phyloP scores from a whole-genome alignment of 2,797 vertebrate species.

The Oreochromis grahami region DNA sequence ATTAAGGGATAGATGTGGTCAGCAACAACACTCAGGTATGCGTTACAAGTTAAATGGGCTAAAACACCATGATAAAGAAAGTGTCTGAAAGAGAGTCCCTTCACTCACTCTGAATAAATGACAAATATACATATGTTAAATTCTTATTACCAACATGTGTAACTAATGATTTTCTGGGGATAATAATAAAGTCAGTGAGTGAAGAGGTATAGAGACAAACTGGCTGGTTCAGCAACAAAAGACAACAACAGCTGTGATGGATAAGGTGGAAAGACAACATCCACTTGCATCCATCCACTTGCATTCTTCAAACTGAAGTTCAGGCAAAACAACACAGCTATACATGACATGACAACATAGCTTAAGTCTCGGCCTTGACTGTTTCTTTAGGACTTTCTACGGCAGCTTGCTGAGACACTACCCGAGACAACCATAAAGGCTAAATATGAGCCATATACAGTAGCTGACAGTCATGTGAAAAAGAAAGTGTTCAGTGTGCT shows the following conservation, averaged over 20 bases:
- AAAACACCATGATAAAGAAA: not conserved
- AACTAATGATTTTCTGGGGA: not conserved
- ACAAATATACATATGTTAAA: not conserved
- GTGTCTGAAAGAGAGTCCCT: not conserved
- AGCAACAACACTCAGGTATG: rapidly evolving
- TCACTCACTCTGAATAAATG: not conserved
- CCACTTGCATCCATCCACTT: too few relatives aligned
- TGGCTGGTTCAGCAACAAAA: not conserved
- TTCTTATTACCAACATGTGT: not conserved
- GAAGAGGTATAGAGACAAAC: not conserved
- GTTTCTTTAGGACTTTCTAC: not conserved
- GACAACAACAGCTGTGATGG: not conserved
- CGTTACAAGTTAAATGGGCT: not conserved
- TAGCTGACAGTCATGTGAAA: not conserved
- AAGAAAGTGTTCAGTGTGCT: not conserved
- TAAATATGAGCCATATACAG: not conserved
- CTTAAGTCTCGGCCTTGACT: not conserved
- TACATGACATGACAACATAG: rapidly evolving
- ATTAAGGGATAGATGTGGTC: not conserved
- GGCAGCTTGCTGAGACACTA: not conserved
- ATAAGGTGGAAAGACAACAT: not conserved
- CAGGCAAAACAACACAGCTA: not conserved
- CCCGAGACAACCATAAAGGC: not conserved
- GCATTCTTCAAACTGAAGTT: not conserved
- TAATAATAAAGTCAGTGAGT: not conserved